Evolutionary conservation across 1,140 invertebrate genomes (phyloP).

Genomic region (Nautilus pompilius): DNA sequence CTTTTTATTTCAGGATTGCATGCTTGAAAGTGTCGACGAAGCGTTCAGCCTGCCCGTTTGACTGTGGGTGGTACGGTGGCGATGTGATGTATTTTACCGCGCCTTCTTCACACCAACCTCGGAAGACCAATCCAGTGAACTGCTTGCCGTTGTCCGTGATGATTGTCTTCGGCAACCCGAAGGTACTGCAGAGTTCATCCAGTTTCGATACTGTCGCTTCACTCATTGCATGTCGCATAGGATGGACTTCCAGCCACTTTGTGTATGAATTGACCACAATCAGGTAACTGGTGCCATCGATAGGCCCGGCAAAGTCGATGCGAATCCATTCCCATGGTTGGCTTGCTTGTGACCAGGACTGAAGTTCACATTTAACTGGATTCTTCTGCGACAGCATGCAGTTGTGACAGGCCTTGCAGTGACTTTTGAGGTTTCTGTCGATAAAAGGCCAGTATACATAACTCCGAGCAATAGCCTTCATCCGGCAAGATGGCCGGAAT

Average conservation of each 20-base stretch:
- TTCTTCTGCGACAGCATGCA: slow-evolving; percentile 30
- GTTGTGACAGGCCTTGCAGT: no score
- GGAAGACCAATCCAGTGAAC: slow-evolving; percentile 53
- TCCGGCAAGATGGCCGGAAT: slow-evolving; percentile 57
- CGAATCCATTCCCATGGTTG: slow-evolving; percentile 21
- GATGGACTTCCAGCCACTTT: slow-evolving; percentile 23
- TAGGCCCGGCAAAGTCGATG: slow-evolving; percentile 26
- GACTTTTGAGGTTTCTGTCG: slow-evolving; percentile 56
- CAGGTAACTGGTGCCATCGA: slow-evolving; percentile 20
- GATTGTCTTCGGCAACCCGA: slow-evolving; percentile 49
- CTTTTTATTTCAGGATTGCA: no score
- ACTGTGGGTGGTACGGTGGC: slow-evolving; percentile 39
- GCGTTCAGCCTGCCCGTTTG: slow-evolving; percentile 39
- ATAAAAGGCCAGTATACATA: slow-evolving; percentile 60
- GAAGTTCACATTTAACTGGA: not conserved
- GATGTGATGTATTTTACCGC: slow-evolving; percentile 39
- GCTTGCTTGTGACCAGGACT: slow-evolving; percentile 16
- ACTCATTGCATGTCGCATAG: slow-evolving; percentile 14
- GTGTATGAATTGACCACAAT: slow-evolving; percentile 17
- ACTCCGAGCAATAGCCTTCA: slow-evolving; percentile 58
- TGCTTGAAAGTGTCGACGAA: slow-evolving; percentile 21
- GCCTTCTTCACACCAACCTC: slow-evolving; percentile 49
- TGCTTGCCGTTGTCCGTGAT: slow-evolving; percentile 56
- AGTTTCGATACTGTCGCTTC: slow-evolving; percentile 12
- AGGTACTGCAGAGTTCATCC: slow-evolving; percentile 33